These are phyloP conservation scores for Orchestia grillus DNA, from an alignment of 1,140 invertebrate genomes.

Conservation along the genomic window DNA sequence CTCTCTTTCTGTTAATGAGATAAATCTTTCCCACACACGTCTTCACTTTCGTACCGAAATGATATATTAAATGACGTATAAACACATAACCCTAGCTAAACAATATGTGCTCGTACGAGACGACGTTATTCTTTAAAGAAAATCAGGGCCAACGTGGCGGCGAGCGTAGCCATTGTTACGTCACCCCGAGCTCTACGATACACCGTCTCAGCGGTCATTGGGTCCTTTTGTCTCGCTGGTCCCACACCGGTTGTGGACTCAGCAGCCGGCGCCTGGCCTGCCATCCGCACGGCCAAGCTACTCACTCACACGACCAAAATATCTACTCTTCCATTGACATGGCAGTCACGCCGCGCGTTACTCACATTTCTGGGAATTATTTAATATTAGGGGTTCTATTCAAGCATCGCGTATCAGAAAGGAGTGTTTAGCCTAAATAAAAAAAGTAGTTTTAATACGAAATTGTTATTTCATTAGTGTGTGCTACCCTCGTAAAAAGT, in stretches of 20 bases:
- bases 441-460: not conserved
- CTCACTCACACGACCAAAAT: not conserved
- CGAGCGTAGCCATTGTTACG: not conserved
- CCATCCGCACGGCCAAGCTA: not conserved
- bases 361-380: not conserved
- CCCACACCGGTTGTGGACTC: not conserved
- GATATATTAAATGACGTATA: not conserved
- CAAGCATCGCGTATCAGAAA: not conserved
- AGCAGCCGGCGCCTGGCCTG: not conserved
- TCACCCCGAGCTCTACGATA: not conserved
- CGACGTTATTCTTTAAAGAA: not conserved
- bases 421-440: not conserved
- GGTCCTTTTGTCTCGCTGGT: slow-evolving; percentile 20
- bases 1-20: too few relatives aligned
- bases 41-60: not conserved
- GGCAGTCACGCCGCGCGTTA: not conserved
- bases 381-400: not conserved
- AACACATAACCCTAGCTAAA: too few relatives aligned
- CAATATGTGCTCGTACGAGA: not conserved
- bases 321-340: not conserved
- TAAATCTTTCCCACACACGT: too few relatives aligned
- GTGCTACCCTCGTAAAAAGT: not conserved
- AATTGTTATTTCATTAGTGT: not conserved
- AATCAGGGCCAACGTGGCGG: not conserved
- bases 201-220: not conserved